Percentiles rank a stretch among this genome's conserved stretches.
Evolutionary conservation across 2,888 invertebrate species (phyloP).

Genomic region (Blastobasis lacticolella): DNA sequence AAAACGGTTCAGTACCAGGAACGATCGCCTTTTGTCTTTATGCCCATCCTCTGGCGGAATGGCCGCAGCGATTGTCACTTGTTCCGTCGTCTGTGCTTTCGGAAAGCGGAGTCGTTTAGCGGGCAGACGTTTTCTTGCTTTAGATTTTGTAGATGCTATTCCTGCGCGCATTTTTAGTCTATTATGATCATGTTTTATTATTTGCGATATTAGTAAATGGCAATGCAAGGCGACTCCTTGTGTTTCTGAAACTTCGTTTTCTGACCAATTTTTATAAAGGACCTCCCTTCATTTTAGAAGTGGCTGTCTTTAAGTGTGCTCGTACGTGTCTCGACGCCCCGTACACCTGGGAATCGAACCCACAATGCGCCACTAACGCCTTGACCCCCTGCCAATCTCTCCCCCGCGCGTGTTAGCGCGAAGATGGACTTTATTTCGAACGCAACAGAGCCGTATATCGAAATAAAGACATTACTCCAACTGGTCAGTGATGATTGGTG

Average conservation of each 20-base stretch:
- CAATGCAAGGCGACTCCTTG: constrained; percentile 3
- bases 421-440: constrained; percentile 24
- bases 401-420: constrained; percentile 9
- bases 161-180: no score
- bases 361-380: constrained; percentile 62
- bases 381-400: constrained; percentile 50
- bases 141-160: no score
- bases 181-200: no score
- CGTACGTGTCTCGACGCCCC: constrained; percentile 63
- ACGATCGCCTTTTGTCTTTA: no score
- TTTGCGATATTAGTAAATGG: no score
- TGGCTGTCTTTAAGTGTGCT: constrained; percentile 66
- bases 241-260: constrained; percentile 12
- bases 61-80: no score
- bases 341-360: constrained; percentile 74
- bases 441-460: constrained; percentile 22
- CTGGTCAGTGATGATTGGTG: constrained; percentile 65
- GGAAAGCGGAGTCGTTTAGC: no score
- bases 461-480: constrained; percentile 8
- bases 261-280: constrained; percentile 70
- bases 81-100: no score
- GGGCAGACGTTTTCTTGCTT: no score
- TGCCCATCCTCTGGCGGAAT: no score
- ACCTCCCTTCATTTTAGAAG: constrained; percentile 69
- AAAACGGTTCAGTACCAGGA: no score